Conservation (phyloP, 2,888 invertebrate species). For the Eristalinus aeneus region DNA sequence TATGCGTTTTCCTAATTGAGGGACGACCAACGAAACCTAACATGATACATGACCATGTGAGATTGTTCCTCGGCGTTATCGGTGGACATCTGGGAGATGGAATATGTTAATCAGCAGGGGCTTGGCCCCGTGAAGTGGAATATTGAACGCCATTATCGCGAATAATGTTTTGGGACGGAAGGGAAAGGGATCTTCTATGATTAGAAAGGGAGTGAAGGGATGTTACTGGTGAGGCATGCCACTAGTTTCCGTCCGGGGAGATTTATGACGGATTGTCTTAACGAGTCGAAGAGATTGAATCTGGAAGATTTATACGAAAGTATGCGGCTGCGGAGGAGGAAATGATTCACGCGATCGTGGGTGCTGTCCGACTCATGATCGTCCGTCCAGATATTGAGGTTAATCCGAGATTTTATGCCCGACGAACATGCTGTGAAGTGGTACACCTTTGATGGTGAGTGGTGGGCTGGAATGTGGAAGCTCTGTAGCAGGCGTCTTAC, state of each 20-base stretch:
- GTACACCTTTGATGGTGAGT: neutral
- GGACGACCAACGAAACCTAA: neutral
- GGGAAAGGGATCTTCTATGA: neutral
- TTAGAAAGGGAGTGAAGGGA: neutral
- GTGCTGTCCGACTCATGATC: neutral
- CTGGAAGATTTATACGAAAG: neutral
- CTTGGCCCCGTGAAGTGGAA: neutral
- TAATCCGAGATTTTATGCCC: neutral
- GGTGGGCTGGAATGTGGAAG: neutral
- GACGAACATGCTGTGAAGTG: neutral
- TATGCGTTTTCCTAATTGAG: slow-evolving; percentile 11
- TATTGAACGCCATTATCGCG: neutral
- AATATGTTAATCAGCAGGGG: neutral
- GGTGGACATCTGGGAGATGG: neutral
- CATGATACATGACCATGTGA: neutral
- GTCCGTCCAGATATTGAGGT: neutral
- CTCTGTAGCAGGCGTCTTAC: neutral
- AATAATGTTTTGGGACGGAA: neutral
- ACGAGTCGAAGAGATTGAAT: neutral
- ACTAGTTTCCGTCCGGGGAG: neutral
- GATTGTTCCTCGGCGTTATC: neutral
- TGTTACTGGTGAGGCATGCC: neutral
- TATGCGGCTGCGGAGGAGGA: neutral
- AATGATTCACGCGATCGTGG: neutral
- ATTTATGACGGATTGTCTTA: neutral